phyloP scores from a whole-genome alignment of 2,113 vertebrate species.

The Urocynchramus pylzowi region DNA sequence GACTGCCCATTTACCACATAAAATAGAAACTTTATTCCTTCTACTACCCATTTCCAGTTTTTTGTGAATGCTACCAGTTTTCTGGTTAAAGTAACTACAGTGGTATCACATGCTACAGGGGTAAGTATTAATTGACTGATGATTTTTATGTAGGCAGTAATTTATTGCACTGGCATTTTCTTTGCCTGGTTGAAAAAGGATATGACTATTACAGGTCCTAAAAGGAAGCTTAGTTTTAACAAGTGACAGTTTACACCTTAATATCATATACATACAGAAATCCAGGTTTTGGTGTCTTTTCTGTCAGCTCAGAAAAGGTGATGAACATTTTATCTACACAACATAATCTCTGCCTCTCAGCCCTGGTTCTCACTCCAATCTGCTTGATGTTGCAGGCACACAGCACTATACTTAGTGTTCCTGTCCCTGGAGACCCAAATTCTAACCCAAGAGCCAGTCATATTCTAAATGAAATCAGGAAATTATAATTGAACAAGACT shows the following conservation, averaged over 20 bases:
- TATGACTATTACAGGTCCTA: neutral
- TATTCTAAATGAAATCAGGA: neutral
- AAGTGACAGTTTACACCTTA: neutral
- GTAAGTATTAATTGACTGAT: neutral
- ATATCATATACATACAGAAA: neutral
- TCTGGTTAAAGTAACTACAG: neutral
- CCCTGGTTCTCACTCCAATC: neutral
- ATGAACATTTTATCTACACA: neutral
- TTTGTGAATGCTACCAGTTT: neutral
- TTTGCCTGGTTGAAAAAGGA: neutral
- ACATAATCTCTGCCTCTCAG: neutral
- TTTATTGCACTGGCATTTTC: neutral
- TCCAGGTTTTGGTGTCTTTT: neutral
- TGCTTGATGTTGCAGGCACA: neutral
- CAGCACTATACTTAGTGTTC: neutral
- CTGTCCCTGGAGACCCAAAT: neutral
- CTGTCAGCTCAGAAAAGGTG: neutral
- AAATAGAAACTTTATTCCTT: neutral
- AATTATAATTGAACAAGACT: neutral
- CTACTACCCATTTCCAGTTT: neutral
- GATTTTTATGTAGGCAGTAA: neutral
- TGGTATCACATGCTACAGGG: neutral
- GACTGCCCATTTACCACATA: neutral
- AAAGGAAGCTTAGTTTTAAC: neutral
- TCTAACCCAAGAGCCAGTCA: neutral